Percentiles rank a stretch among this genome's conserved stretches.
Conservation (phyloP, 64 coral and sea anemone genomes). For the Montipora cactus region DNA sequence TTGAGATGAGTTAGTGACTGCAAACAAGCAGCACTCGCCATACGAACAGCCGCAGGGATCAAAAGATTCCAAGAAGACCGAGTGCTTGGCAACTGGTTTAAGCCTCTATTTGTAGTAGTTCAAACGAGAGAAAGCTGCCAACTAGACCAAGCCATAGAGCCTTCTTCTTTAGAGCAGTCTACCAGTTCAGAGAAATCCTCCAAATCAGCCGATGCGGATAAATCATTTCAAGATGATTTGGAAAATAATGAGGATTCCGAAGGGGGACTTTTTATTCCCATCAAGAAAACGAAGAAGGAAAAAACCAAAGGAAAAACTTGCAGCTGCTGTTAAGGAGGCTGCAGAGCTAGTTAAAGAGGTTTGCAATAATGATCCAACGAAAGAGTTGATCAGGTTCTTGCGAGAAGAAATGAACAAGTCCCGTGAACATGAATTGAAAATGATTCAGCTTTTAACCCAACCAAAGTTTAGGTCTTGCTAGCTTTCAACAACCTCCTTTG, state of each 20-base stretch:
- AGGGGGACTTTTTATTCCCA: constrained; percentile 18
- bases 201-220: constrained; percentile 17
- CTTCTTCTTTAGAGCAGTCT: constrained; percentile 30
- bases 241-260: constrained; percentile 24
- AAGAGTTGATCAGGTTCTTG: constrained; percentile 2
- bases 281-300: background rate
- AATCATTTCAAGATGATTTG: constrained; percentile 15
- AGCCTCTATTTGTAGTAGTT: constrained; percentile 49
- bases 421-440: constrained; percentile 26
- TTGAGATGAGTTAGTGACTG: constrained; percentile 19
- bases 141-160: constrained; percentile 52
- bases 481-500: background rate
- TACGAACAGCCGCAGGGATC: constrained; percentile 47
- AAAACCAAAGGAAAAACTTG: background rate
- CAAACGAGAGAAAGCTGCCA: constrained; percentile 35
- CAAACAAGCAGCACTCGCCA: constrained; percentile 61
- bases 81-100: constrained; percentile 47
- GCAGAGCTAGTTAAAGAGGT: constrained; percentile 14
- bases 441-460: constrained; percentile 27
- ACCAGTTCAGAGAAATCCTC: constrained; percentile 23
- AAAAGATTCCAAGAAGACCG: constrained; percentile 53
- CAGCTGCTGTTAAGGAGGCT: constrained; percentile 4
- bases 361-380: constrained; percentile 2
- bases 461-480: constrained; percentile 5
- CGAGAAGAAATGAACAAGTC: constrained; percentile 12